phyloP scores from a whole-genome alignment of 2,113 vertebrate genomes.

The Malaclemys terrapin region DNA sequence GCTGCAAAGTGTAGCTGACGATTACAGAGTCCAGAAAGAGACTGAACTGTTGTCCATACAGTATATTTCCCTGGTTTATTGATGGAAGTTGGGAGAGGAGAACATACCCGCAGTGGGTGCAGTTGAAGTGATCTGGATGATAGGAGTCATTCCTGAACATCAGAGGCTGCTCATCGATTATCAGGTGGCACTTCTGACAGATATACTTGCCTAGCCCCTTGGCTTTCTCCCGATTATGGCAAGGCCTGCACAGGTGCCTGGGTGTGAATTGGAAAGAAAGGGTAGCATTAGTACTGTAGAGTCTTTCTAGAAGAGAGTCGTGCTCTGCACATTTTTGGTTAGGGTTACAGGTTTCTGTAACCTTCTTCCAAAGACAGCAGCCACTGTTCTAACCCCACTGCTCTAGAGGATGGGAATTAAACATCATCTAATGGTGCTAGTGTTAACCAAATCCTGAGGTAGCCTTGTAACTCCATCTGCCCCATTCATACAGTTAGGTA shows the following conservation, averaged over 20 bases:
- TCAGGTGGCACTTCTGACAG: constrained; percentile 83
- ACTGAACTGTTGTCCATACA: not conserved
- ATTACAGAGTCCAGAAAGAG: not conserved
- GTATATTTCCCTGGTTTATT: not conserved
- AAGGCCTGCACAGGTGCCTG: constrained; percentile 83
- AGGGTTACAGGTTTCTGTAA: not conserved
- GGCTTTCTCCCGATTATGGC: constrained; percentile 83
- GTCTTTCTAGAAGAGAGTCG: not conserved
- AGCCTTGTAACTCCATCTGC: not conserved
- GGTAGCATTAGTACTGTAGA: not conserved
- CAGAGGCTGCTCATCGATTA: constrained; percentile 84
- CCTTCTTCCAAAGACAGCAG: not conserved
- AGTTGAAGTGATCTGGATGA: constrained; percentile 85
- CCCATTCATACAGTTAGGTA: not conserved
- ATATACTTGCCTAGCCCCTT: constrained; percentile 82
- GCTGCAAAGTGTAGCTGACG: not conserved
- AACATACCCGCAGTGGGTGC: constrained; percentile 82
- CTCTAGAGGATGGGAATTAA: not conserved
- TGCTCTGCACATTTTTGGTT: not conserved
- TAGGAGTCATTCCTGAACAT: constrained; percentile 83
- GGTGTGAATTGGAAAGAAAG: not conserved
- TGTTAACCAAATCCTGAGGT: not conserved
- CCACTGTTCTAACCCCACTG: not conserved
- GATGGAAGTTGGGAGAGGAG: not conserved
- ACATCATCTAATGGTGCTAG: not conserved